These are phyloP conservation scores for Dryococelus australis DNA, from an alignment of 2,888 invertebrate genomes.

Conservation along the genomic window DNA sequence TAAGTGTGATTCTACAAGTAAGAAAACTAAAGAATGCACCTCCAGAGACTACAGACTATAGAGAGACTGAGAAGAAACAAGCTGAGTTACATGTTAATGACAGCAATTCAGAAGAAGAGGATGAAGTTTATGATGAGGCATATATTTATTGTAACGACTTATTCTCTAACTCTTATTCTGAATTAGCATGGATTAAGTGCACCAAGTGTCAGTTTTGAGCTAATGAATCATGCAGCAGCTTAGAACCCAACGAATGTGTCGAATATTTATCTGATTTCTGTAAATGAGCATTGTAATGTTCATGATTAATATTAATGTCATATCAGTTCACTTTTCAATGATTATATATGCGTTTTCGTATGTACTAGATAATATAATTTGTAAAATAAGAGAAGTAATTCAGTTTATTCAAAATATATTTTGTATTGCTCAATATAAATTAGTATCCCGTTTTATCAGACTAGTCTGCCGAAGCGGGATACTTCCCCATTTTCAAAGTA, in stretches of 20 bases:
- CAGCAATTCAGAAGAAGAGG: conserved; percentile 22
- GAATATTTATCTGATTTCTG: background rate
- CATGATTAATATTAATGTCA: background rate
- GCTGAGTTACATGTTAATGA: background rate
- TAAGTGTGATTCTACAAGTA: background rate
- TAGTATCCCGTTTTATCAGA: too few relatives aligned
- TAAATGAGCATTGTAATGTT: background rate
- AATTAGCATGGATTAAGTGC: conserved; percentile 43
- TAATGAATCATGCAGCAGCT: conserved; percentile 43
- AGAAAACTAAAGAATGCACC: background rate
- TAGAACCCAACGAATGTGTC: background rate
- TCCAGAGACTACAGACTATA: background rate
- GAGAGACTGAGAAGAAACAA: background rate
- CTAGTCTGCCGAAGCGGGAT: too few relatives aligned
- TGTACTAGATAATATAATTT: too few relatives aligned
- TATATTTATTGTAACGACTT: conserved; percentile 41
- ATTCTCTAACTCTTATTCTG: conserved; percentile 42
- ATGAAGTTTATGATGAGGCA: background rate
- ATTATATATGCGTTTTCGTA: too few relatives aligned
- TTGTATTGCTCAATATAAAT: too few relatives aligned
- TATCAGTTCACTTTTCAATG: too few relatives aligned
- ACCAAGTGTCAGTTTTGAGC: conserved; percentile 41
- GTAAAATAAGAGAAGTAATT: too few relatives aligned
- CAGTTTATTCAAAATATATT: too few relatives aligned
- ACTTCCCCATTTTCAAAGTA: too few relatives aligned